phyloP scores from a whole-genome alignment of 2,113 vertebrate species.

The Aramus guarauna region DNA sequence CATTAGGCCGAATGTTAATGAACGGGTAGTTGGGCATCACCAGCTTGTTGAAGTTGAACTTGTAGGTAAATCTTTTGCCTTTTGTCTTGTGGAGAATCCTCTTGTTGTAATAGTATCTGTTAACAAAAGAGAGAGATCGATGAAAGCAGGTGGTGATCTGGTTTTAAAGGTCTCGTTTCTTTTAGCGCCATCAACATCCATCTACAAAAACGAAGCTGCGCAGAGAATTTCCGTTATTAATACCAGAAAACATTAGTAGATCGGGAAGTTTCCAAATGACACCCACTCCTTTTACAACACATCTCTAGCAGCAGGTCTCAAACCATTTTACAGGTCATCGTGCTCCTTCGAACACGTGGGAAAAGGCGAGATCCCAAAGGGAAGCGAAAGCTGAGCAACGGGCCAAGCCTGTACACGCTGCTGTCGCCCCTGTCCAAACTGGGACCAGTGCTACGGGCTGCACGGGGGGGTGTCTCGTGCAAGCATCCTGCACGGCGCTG shows the following conservation, averaged over 20 bases:
- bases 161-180: not conserved
- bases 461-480: not conserved
- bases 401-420: not conserved
- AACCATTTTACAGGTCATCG: not conserved
- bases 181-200: not conserved
- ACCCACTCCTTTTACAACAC: not conserved
- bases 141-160: not conserved
- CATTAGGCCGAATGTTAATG: conserved; percentile 77
- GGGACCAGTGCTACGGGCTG: not conserved
- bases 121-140: not conserved
- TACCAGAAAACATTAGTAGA: not conserved
- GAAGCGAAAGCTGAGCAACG: not conserved
- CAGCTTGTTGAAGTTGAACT: conserved; percentile 83
- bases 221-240: too few relatives aligned
- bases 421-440: not conserved
- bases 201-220: fast-evolving
- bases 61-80: conserved; percentile 82
- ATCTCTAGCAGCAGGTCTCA: not conserved
- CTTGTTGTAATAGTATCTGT: conserved; percentile 82
- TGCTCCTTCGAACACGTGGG: not conserved
- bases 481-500: fast-evolving
- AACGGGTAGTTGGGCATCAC: conserved; percentile 82
- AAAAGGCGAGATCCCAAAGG: not conserved
- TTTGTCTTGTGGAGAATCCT: conserved; percentile 83
- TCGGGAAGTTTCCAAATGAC: not conserved